phyloP scores from a whole-genome alignment of 2,888 invertebrate genomes.

The Melieria picta region DNA sequence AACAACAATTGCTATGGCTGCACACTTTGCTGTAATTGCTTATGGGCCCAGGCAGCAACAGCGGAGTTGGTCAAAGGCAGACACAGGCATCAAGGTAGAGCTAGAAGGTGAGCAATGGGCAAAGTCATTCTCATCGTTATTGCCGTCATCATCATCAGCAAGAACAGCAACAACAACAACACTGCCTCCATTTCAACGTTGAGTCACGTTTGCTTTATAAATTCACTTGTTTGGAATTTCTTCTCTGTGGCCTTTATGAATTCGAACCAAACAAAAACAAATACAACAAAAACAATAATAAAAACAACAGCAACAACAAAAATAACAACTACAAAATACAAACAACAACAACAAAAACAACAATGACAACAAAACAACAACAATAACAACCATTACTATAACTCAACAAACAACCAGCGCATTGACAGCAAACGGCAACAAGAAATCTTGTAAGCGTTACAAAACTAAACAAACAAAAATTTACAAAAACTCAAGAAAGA shows the following conservation, averaged over 20 bases:
- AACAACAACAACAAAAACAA: too few species aligned
- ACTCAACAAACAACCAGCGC: neutral
- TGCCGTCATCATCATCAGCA: too few species aligned
- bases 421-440: constrained; percentile 12
- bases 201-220: constrained; percentile 48
- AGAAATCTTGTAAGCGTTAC: constrained; percentile 16
- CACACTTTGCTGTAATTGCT: too few species aligned
- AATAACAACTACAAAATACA: too few species aligned
- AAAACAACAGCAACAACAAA: too few species aligned
- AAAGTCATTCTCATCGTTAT: neutral
- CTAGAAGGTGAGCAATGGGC: too few species aligned
- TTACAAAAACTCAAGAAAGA: neutral
- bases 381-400: neutral
- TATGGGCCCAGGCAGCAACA: too few species aligned
- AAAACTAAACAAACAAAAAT: constrained; percentile 24
- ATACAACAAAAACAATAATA: too few species aligned
- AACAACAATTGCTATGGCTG: too few species aligned
- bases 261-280: too few species aligned
- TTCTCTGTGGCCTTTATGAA: neutral
- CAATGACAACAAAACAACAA: neutral
- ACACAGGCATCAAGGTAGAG: too few species aligned
- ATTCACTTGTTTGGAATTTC: constrained; percentile 37
- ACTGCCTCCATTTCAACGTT: constrained; percentile 11
- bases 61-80: too few species aligned
- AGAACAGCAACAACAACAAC: neutral